Conservation (phyloP, 2,888 invertebrate species). For the Spodoptera littoralis region DNA sequence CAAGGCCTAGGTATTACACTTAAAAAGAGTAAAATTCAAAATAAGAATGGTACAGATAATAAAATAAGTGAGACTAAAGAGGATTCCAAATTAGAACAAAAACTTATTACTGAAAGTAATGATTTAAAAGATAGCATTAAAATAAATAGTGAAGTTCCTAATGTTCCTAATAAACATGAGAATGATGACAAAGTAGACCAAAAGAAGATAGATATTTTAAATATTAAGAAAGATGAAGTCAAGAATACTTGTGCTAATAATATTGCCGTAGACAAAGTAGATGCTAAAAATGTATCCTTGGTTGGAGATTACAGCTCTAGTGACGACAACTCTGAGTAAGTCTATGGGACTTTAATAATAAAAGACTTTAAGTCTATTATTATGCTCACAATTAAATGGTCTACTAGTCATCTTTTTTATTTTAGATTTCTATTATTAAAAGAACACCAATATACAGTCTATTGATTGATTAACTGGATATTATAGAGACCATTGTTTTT, state of each 20-base stretch:
- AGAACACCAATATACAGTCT: no score
- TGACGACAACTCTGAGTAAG: slow-evolving; percentile 70
- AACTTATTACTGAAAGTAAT: background rate
- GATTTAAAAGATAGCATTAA: background rate
- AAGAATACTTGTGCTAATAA: background rate
- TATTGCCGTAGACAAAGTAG: slow-evolving; percentile 14
- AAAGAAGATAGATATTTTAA: background rate
- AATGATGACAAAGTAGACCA: background rate
- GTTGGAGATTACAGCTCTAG: slow-evolving; percentile 82
- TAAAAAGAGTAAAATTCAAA: slow-evolving; percentile 66
- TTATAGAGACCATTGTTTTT: no score
- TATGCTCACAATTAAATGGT: background rate
- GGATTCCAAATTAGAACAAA: background rate
- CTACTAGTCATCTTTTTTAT: background rate
- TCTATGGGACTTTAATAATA: no score
- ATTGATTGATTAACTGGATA: no score
- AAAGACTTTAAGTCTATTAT: background rate
- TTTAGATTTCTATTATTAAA: background rate
- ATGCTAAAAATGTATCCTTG: slow-evolving; percentile 61
- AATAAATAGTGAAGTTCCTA: background rate
- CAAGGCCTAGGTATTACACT: slow-evolving; percentile 80
- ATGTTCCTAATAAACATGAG: background rate
- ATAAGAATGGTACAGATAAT: slow-evolving; percentile 20
- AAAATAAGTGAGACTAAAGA: slow-evolving; percentile 6
- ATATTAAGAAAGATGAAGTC: slow-evolving; percentile 6